Base-by-base conservation (phyloP, 1,140 invertebrate species). In the Eriosoma lanigerum region DNA sequence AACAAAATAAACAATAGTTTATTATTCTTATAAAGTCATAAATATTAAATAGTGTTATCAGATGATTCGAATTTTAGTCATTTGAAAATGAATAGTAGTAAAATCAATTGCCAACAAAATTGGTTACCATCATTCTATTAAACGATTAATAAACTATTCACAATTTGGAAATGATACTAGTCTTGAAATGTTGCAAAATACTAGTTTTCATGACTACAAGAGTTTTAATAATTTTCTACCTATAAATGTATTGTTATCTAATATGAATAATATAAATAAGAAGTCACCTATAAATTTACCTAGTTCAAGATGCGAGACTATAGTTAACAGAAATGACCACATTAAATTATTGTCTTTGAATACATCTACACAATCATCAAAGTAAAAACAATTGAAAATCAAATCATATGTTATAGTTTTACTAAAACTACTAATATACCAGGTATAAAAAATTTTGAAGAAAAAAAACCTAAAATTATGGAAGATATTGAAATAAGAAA, bases 101-200 rank as follows among this genome's bases (percentile, higher is more conserved):
- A 76, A 58, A 46, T 58, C 60, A 76, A 76, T 76, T n/a, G 73
- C 73, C 15, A 76, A 76, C 19, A 58, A 60, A 15, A 76, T 76
- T 76, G 73, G 73, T 21, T 76, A 76, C n/a, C 73, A 58, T 12
- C 73, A 54, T 17, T 76, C 73, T 19, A 29, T 76, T 1, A 76
- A 21, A 46, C 54, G 21, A 24, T 58, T 38, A 2, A 48, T 46
- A 2, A 56, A 58, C 15, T 3, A 32, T 24, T 56, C 72, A 24
- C 10, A 21, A 29, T 58, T 32, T 46, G 21, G 60, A n/a, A 48
- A 62, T n/a, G 75, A 78, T 44, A 62, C 38, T 19, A 62, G 29
- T 19, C 24, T 15, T 60, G 38, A 60, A 38, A 56, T n/a, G 5
- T 50, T 32, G 32, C 29, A 19, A 19, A 73, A 29, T 73, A 29